Evolutionary conservation across 1,140 invertebrate genomes (phyloP), one percentile per base, ranked within the genome.

Genomic region (Teleopsis dalmanni): DNA sequence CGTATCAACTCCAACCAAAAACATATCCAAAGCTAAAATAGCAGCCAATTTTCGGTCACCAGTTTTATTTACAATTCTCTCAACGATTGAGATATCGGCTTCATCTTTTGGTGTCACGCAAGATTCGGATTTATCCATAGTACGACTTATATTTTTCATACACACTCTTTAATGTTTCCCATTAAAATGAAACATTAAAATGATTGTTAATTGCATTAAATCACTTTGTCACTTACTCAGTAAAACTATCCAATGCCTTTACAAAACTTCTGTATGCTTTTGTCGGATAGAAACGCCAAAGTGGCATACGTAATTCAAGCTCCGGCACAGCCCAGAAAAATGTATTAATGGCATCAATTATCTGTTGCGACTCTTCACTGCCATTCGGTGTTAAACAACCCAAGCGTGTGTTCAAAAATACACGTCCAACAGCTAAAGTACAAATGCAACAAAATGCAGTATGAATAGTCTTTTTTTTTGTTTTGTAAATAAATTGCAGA

Each of bases 1-100:
- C 34, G 90, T 91, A 56, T 90, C 88, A 8, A 92, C 84, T 5
- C 89, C 89, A 38, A 92, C 89, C n/a, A 90, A 69, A 48, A 93
- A 81, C 48, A 93, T 72, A 71, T 92, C 90, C 33, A 91, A 61
- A 0, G 87, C 85, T 14, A 92, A 71, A 33, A 88, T 80, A 7
- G 81, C 79, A 3, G 89, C 84, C 36, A 89, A 76, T 60, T 82
- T 84, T 29, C 79, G 74, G 62, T 84, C 78, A 14, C 76, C 75
- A 29, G 79, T 80, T 54, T 80, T 62, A 54, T 77, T 46, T 33
- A 81, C 55, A 62, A 85, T 75, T 68, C 76, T 62, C 73, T 85
- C 78, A 11, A 84, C 71, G 29, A 85, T 75, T 0, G 81, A 84
- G 8, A 78, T 72, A 44, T 81, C 72, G 1, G 70, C 67, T 50